Percentiles rank a stretch among this genome's conserved stretches.
Evolutionary conservation across 2,888 invertebrate genomes (phyloP).

Genomic region (Dinocampus coccinellae): DNA sequence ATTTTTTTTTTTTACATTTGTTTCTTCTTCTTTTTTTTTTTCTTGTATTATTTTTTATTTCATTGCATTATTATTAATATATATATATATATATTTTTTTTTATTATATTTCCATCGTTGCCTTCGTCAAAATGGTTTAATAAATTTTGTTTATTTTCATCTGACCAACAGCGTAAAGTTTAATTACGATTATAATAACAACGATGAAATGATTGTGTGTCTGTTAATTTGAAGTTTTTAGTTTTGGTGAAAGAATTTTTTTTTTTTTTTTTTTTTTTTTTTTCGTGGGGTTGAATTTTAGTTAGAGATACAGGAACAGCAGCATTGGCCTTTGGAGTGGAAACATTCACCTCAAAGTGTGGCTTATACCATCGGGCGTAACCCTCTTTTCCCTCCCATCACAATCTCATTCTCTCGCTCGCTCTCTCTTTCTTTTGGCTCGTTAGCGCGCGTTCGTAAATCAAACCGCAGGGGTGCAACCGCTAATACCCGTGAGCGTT

Average conservation of each 20-base stretch:
- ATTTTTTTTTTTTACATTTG: no score
- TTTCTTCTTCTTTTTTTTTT: neutral
- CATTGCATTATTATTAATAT: no score
- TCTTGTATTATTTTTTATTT: no score
- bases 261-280: no score
- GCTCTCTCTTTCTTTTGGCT: conserved; percentile 51
- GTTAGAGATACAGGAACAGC: neutral
- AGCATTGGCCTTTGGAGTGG: neutral
- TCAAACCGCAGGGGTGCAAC: conserved; percentile 68
- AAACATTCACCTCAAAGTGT: conserved; percentile 18
- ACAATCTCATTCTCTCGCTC: conserved; percentile 28
- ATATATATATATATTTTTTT: no score
- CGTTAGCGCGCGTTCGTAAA: conserved; percentile 67
- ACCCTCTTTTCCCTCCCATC: conserved; percentile 6
- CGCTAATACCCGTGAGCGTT: conserved; percentile 61
- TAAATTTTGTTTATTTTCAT: neutral
- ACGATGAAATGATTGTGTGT: neutral
- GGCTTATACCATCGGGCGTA: neutral
- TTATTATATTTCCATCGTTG: neutral
- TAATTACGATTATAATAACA: neutral
- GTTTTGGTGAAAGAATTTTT: neutral
- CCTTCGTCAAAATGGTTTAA: neutral
- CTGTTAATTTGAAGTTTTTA: neutral
- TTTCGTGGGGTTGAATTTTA: neutral
- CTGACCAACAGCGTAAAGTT: neutral